Evolutionary conservation across 2,797 vertebrate species (phyloP), one percentile per base, ranked within the genome.

Genomic region (Melopsittacus undulatus): DNA sequence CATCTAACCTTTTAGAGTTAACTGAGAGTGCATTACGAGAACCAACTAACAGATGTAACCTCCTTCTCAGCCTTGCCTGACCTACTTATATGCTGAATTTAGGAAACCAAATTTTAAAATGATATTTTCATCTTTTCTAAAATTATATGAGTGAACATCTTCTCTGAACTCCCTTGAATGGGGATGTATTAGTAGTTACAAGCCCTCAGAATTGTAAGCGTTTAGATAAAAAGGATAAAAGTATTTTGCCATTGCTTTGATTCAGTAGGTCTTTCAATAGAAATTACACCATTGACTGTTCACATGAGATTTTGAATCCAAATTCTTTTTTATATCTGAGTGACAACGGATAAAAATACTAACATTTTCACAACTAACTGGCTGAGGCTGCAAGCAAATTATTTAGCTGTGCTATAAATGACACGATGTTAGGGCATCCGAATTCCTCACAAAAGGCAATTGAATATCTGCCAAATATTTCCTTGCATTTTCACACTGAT

Each of bases 51-150:
- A 95, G 83, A 94, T 91, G 89, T 63, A 96, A 40, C 26, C 21
- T 84, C 63, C 51, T 95, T 83, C 90, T 92, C 82, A 96, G 30
- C 69, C 68, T 81, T 78, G 77, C 83, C 51, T 66, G 75, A 79
- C 84, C 74, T 85, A 96, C 97, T 97, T 97, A 85, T 43, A 74
- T 96, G 91, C 54, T 95, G 95, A 84, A 97, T 95, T 96, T 97
- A 87, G 90, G 81, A 94, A 97, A 89, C 13, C 22, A 85, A 63
- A 88, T 59, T 86, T 69, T 69, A 59, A 84, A 91, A 81, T 4
- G 62, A 27, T 88, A 9, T 20, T 30, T 69, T 79, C 61, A 19
- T 87, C 38, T 95, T 93, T 94, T 95, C 82, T 92, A 84, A 95
- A 90, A 90, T 91, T 93, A 62, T 88, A 48, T 67, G 83, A 95